These are phyloP conservation scores for Typhlomys cinereus DNA, from an alignment of 2,113 vertebrate species.

Conservation along the genomic window DNA sequence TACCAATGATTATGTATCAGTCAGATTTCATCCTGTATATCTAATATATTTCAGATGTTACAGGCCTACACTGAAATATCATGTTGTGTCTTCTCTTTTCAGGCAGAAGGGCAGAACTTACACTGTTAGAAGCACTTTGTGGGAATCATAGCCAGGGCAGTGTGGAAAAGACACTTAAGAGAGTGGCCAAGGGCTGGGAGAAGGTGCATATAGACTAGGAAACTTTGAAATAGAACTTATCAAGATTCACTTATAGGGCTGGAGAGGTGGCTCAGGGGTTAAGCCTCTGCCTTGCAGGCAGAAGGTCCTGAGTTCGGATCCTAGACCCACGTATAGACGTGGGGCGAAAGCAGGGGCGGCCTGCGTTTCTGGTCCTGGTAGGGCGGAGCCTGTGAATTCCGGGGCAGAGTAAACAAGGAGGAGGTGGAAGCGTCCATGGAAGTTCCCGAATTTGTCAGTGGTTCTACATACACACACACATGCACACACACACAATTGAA, in stretches of 20 bases:
- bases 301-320: no score
- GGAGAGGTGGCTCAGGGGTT: no score
- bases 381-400: no score
- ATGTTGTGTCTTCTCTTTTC: not conserved
- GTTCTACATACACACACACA: no score
- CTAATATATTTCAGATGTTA: conserved; percentile 24
- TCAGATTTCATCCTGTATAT: not conserved
- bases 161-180: not conserved
- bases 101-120: not conserved
- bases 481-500: no score
- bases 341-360: no score
- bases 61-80: not conserved
- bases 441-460: no score
- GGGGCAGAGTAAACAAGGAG: no score
- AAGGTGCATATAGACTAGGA: not conserved
- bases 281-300: no score
- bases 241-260: not conserved
- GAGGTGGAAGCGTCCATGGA: no score
- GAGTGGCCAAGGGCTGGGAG: not conserved
- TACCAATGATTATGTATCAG: conserved; percentile 16
- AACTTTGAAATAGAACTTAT: not conserved
- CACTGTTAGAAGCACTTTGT: not conserved
- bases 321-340: no score
- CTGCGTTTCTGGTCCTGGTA: no score
- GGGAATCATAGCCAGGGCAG: not conserved